Conservation (phyloP, 1,140 invertebrate species). For the Oryctes rhinoceros region DNA sequence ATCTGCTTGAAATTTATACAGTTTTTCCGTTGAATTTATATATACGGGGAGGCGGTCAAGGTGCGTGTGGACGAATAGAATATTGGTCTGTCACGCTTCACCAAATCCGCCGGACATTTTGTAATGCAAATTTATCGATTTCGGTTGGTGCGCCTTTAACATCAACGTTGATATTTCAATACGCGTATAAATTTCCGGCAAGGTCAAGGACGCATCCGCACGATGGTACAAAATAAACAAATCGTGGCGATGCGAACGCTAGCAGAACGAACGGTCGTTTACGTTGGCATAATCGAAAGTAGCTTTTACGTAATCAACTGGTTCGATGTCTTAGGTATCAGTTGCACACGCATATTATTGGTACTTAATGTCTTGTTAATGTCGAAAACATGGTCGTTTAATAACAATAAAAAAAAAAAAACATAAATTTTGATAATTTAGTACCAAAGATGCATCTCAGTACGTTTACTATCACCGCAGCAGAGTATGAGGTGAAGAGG, state of each 20-base stretch:
- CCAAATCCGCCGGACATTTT: conserved; percentile 8
- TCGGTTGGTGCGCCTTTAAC: conserved; percentile 11
- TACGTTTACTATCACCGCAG: too few relatives aligned
- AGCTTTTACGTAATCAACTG: not conserved
- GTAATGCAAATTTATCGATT: conserved; percentile 31
- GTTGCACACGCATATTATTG: not conserved
- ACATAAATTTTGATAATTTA: too few relatives aligned
- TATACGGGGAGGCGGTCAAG: not conserved
- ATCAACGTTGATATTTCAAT: conserved; percentile 8
- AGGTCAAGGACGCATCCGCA: conserved; percentile 32
- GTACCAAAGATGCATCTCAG: too few relatives aligned
- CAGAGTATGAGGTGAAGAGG: too few relatives aligned
- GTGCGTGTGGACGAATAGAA: conserved; percentile 2
- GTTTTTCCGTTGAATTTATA: conserved; percentile 24
- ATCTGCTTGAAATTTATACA: conserved; percentile 18
- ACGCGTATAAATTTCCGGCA: conserved; percentile 20
- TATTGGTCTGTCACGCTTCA: not conserved
- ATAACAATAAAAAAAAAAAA: too few relatives aligned
- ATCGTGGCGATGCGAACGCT: not conserved
- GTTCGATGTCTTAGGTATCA: not conserved
- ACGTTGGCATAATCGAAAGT: conserved; percentile 16
- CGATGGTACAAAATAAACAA: conserved; percentile 19
- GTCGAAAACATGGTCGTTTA: too few relatives aligned
- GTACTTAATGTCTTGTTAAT: not conserved
- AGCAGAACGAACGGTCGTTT: not conserved